phyloP scores from a whole-genome alignment of 2,113 vertebrate genomes.

The Hippocampus guttulatus region DNA sequence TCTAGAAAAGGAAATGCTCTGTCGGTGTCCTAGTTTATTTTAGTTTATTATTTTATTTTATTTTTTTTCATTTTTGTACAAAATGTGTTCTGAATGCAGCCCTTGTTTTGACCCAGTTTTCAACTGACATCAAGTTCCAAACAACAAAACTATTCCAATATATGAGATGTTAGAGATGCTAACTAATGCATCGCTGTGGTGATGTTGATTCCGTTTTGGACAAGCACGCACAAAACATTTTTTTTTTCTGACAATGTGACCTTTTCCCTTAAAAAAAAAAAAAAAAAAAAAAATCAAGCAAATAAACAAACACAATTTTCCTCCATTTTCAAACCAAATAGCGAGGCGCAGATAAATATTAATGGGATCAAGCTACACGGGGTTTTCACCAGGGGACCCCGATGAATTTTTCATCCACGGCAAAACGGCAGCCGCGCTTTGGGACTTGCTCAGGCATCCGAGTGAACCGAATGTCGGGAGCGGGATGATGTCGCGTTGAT shows the following conservation, averaged over 20 bases:
- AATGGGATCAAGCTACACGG: constrained; percentile 44
- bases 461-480: constrained; percentile 39
- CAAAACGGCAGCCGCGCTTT: constrained; percentile 32
- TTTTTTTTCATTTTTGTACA: not conserved
- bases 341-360: constrained; percentile 63
- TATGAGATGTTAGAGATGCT: not conserved
- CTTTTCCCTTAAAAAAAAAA: constrained; percentile 7
- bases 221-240: not conserved
- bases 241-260: constrained; percentile 11
- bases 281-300: too few relatives aligned
- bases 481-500: constrained; percentile 16
- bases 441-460: constrained; percentile 36
- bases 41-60: too few relatives aligned
- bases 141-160: not conserved
- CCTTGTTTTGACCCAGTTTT: not conserved
- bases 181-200: not conserved
- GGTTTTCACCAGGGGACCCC: constrained; percentile 37
- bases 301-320: not conserved
- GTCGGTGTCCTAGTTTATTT: not conserved
- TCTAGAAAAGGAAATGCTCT: not conserved
- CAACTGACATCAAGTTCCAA: not conserved
- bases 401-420: constrained; percentile 59
- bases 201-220: constrained; percentile 6
- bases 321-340: constrained; percentile 41
- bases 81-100: not conserved